Evolutionary conservation across 2,888 invertebrate genomes (phyloP).

Genomic region (Xanthorhoe spadicearia): DNA sequence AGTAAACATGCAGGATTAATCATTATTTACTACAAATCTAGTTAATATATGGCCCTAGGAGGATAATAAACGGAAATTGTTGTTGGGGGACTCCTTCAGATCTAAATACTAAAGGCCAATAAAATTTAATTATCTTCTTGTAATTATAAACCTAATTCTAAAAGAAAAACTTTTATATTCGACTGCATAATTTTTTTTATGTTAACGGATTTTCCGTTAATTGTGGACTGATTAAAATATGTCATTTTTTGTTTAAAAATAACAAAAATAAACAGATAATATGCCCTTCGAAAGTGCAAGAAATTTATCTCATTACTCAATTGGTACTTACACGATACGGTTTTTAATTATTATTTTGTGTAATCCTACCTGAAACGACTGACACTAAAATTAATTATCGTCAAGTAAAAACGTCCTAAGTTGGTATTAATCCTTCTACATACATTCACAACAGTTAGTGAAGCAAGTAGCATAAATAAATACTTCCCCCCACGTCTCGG

Average conservation of each 20-base stretch:
- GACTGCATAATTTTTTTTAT: too few species aligned
- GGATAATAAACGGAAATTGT: constrained; percentile 21
- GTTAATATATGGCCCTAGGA: constrained; percentile 32
- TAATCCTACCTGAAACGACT: too few species aligned
- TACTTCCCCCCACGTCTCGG: not conserved
- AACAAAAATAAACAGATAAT: too few species aligned
- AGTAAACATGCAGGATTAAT: constrained; percentile 59
- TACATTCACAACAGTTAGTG: not conserved
- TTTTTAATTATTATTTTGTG: too few species aligned
- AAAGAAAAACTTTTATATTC: too few species aligned
- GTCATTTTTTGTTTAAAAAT: too few species aligned
- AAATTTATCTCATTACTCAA: too few species aligned
- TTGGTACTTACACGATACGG: too few species aligned
- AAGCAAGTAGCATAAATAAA: not conserved
- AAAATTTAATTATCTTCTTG: not conserved
- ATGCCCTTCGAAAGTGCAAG: too few species aligned
- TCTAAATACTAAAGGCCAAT: not conserved
- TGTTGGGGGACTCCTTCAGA: not conserved
- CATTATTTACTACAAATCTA: constrained; percentile 52
- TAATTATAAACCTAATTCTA: not conserved
- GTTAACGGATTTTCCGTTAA: too few species aligned
- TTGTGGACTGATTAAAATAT: too few species aligned
- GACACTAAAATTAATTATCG: too few species aligned
- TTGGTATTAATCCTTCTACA: not conserved
- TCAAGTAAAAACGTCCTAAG: not conserved